Percentiles rank a stretch among this genome's conserved stretches.
Conservation (phyloP, 1,140 invertebrate species). For the Orchesella cincta region DNA sequence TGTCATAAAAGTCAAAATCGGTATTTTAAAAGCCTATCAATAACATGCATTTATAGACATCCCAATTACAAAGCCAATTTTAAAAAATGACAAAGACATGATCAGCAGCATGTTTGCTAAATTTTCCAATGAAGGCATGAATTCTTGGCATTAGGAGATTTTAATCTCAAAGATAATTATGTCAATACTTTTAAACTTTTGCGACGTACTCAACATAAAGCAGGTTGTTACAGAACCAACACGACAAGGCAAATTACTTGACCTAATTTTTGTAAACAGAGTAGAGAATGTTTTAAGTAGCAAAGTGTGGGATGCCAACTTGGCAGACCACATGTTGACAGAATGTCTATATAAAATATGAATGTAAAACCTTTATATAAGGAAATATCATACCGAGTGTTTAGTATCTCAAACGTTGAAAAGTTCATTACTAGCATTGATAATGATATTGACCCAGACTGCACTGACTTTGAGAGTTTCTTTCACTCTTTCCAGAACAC, state of each 20-base stretch:
- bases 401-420: background rate
- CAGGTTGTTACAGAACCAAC: background rate
- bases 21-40: background rate
- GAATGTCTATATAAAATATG: background rate
- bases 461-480: background rate
- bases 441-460: background rate
- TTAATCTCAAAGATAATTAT: background rate
- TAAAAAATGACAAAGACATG: background rate
- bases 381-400: background rate
- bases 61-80: background rate
- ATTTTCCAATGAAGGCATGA: background rate
- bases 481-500: background rate
- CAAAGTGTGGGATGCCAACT: background rate
- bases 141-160: background rate
- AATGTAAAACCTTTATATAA: background rate
- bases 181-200: background rate
- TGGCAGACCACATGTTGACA: background rate
- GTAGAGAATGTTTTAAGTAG: background rate
- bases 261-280: background rate
- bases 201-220: background rate
- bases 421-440: background rate
- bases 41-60: background rate
- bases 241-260: background rate
- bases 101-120: background rate
- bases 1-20: background rate